Base-by-base conservation (phyloP, 2,113 vertebrate genomes). In the Scomber colias region DNA sequence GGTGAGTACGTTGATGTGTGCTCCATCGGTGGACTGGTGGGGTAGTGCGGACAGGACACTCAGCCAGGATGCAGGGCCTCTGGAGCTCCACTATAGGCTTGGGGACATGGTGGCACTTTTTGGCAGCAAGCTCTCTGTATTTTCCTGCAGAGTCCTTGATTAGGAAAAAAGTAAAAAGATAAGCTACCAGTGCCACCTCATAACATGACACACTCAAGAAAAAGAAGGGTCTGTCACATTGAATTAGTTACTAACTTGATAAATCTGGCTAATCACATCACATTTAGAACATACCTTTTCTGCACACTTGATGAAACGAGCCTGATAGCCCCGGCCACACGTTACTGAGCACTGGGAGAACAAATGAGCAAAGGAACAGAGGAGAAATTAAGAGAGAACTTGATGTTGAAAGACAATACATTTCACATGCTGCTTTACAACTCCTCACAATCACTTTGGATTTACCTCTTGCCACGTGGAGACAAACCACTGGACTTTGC, bases 401-500 rank as follows among this genome's bases (percentile, higher is more conserved):
- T 35, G 24, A 27, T 27, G 46, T 24, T 51, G 14, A 46, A 17
- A 70, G 13, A 56, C 72, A 54, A 31, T 13, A 19, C 35, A 16
- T 44, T 59, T 31, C 3, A 74, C n/a, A 64, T 5, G 14, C 21
- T 69, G 15, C 14, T 60, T 40, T 27, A 13, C 19, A 70, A 21
- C 30, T 72, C 46, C 51, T 60, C 5, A n/a, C n/a, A 19, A 15
- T 57, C n/a, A 8, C 11, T 19, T 11, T 19, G 31, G 13, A 68
- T 83, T 50, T 84, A 97, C 97, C 96, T 97, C 93, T 55, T 95
- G 94, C 97, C 97, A 97, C 1, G 93, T 90, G 0, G 96, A 96
- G 82, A 96, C 89, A 17, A 96, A 92, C 97, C 97, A 97, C 88
- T 97, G 96, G 67, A 96, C 89, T 79, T 95, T 96, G 79, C 83